Conservation (phyloP, 1,140 invertebrate species). For the Phenacoccus solenopsis region DNA sequence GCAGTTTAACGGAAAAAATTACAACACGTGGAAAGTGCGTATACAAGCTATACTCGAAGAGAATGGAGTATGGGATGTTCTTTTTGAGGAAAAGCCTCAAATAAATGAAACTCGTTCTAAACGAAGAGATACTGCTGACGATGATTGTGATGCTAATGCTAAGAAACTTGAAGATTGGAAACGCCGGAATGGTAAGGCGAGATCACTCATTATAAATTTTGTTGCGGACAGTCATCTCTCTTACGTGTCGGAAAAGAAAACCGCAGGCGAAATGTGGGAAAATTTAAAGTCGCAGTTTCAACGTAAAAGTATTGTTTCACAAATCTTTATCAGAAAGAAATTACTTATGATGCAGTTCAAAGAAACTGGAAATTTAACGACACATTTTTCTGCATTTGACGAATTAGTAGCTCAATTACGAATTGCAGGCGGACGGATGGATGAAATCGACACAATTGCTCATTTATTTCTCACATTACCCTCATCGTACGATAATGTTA, state of each 20-base stretch:
- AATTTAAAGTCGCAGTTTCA: neutral
- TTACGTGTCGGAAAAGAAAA: neutral
- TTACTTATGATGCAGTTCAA: neutral
- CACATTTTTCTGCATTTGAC: neutral
- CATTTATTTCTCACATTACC: neutral
- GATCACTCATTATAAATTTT: neutral
- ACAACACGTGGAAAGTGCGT: neutral
- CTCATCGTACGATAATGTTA: neutral
- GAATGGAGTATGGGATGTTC: neutral
- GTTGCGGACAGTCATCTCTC: neutral
- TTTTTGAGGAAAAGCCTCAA: neutral
- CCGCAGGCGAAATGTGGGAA: neutral
- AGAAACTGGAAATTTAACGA: neutral
- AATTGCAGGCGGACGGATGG: neutral
- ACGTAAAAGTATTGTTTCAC: neutral
- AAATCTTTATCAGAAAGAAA: neutral
- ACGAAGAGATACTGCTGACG: neutral
- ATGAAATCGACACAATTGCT: neutral
- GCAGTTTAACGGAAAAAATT: neutral
- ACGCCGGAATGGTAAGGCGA: neutral
- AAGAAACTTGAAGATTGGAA: neutral
- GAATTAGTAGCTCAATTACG: neutral
- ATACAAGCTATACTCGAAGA: neutral
- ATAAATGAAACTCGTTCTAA: neutral
- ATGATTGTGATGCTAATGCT: neutral